Percentiles rank a stretch among this genome's conserved stretches.
phyloP scores from a whole-genome alignment of 2,797 vertebrate species.

The Chaetodon trifasciatus region DNA sequence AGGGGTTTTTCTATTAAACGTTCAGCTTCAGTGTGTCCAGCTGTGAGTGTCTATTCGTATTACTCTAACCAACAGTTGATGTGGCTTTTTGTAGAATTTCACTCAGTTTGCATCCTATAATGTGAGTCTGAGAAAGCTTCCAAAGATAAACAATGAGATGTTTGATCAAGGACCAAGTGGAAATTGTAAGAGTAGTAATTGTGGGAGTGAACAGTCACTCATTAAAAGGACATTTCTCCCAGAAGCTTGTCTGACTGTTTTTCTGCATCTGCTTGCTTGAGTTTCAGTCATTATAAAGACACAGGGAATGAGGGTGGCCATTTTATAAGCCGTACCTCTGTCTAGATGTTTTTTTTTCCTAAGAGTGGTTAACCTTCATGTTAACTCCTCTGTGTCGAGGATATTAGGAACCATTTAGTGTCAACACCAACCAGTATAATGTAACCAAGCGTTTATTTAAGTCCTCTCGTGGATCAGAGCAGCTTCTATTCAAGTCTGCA shows the following conservation, averaged over 20 bases:
- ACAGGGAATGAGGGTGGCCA: constrained; percentile 1
- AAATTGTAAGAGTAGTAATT: constrained; percentile 65
- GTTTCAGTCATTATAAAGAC: constrained; percentile 47
- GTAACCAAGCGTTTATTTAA: constrained; percentile 51
- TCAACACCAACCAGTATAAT: constrained; percentile 32
- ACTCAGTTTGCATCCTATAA: constrained; percentile 54
- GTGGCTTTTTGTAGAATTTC: constrained; percentile 58
- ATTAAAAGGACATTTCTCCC: constrained; percentile 61
- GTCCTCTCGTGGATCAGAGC: background rate
- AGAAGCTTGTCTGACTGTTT: constrained; percentile 38
- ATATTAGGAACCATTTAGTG: constrained; percentile 42
- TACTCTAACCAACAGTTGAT: constrained; percentile 57
- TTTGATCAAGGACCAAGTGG: constrained; percentile 68
- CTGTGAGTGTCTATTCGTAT: constrained; percentile 49
- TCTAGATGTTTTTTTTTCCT: constrained; percentile 28
- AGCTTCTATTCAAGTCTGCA: constrained; percentile 1
- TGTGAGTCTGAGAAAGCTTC: constrained; percentile 58
- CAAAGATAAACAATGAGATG: constrained; percentile 62
- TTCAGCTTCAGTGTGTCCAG: constrained; percentile 45
- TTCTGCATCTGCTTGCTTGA: background rate
- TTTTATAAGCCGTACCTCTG: constrained; percentile 34
- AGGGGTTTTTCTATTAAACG: constrained; percentile 40
- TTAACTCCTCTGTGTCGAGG: constrained; percentile 31
- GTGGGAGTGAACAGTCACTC: constrained; percentile 59
- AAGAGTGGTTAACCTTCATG: constrained; percentile 48